Conservation (phyloP, 2,888 invertebrate species). For the Pachydiplax longipennis region DNA sequence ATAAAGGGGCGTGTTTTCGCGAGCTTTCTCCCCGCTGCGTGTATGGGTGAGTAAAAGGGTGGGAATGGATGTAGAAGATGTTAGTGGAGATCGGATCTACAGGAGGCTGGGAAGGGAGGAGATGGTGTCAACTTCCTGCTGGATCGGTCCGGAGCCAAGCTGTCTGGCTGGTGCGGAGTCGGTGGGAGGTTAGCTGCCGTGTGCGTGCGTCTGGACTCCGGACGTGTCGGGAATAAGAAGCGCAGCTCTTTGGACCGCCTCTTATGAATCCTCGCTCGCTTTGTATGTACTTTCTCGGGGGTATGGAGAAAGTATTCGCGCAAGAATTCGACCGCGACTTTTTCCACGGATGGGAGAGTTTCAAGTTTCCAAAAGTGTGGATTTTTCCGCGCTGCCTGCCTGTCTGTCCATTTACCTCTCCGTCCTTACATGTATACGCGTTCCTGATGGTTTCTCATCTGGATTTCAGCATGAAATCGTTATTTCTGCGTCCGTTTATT, state of each 20-base stretch:
- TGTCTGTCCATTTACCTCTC: no score
- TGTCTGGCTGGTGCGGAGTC: slow-evolving; percentile 6
- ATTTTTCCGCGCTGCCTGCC: background rate
- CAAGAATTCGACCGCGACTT: background rate
- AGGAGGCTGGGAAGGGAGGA: background rate
- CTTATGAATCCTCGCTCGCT: background rate
- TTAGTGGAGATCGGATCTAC: background rate
- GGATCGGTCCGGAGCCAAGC: slow-evolving; percentile 35
- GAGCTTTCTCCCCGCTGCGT: no score
- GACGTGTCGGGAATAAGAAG: slow-evolving; percentile 32
- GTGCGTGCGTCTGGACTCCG: slow-evolving; percentile 29
- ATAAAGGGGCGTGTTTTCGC: no score
- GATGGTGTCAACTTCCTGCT: slow-evolving; percentile 38
- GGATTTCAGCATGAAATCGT: no score
- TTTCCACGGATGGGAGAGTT: background rate
- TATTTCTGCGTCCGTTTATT: no score
- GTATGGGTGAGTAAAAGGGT: background rate
- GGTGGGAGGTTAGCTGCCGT: slow-evolving; percentile 5
- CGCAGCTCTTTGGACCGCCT: background rate
- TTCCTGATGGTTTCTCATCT: no score
- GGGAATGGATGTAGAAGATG: background rate
- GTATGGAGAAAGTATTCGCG: background rate
- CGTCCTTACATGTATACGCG: no score
- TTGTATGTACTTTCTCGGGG: background rate
- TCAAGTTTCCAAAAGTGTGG: background rate